Percentiles rank a stretch among this genome's conserved stretches.
Evolutionary conservation across 2,113 vertebrate genomes (phyloP).

Genomic region (Petaurus breviceps): DNA sequence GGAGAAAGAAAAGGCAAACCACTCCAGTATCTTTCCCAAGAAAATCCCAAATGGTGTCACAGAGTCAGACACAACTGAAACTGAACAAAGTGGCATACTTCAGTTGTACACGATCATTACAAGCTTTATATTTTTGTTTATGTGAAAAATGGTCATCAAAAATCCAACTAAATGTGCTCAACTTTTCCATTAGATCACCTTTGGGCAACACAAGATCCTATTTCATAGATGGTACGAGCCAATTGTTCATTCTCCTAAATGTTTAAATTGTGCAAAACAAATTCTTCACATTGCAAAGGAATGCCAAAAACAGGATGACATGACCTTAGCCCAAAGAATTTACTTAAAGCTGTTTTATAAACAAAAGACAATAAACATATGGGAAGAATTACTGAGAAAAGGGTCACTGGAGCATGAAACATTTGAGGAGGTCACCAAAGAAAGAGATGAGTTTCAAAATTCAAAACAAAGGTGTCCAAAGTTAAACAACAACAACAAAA

Average conservation of each 20-base stretch:
- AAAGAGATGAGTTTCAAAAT: constrained; percentile 9
- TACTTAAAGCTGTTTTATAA: constrained; percentile 74
- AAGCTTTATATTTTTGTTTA: neutral
- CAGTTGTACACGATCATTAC: neutral
- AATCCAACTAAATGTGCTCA: constrained; percentile 26
- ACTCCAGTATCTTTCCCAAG: neutral
- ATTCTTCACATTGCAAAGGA: constrained; percentile 77
- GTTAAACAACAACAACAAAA: neutral
- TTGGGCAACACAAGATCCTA: constrained; percentile 63
- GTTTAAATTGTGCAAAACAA: constrained; percentile 73
- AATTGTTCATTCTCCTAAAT: constrained; percentile 76
- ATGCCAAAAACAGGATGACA: constrained; percentile 80
- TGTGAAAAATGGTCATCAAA: neutral
- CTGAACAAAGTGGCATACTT: neutral
- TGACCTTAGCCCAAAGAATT: constrained; percentile 74
- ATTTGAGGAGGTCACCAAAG: neutral
- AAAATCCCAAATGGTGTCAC: neutral
- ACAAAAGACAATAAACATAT: constrained; percentile 74
- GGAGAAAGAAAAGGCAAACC: neutral
- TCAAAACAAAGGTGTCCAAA: constrained; percentile 11
- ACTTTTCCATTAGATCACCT: constrained; percentile 66
- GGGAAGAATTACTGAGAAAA: constrained; percentile 78
- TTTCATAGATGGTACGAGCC: constrained; percentile 68
- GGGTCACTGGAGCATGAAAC: constrained; percentile 46
- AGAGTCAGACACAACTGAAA: neutral